A percentile compares a stretch with the other conserved stretches of the same genome.
phyloP scores from a whole-genome alignment of 2,888 invertebrate genomes.

The Nemotelus nigrinus region DNA sequence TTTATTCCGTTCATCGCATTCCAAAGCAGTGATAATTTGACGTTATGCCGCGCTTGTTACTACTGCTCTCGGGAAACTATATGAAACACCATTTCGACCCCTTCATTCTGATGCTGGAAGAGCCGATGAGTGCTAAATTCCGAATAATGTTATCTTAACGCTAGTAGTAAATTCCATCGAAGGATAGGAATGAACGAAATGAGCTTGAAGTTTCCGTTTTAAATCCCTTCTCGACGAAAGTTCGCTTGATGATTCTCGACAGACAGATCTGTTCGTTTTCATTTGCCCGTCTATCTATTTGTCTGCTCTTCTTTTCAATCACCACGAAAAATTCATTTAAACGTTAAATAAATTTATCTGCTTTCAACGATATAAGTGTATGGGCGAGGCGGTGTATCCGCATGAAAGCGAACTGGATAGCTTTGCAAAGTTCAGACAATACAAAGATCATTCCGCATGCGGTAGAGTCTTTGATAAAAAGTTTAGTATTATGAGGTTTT shows the following conservation, averaged over 20 bases:
- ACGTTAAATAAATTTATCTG: neutral
- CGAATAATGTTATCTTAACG: neutral
- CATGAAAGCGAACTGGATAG: neutral
- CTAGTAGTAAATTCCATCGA: neutral
- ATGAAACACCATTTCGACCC: too few relatives aligned
- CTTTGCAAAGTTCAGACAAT: neutral
- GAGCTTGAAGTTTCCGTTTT: neutral
- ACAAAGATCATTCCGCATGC: neutral
- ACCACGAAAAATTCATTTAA: neutral
- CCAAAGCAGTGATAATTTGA: neutral
- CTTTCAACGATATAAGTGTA: neutral
- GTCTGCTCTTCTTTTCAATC: neutral
- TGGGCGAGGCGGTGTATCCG: neutral
- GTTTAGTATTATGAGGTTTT: too few relatives aligned
- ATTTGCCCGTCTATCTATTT: neutral
- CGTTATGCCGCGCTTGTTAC: too few relatives aligned
- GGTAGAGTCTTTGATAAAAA: too few relatives aligned
- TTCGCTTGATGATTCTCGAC: too few relatives aligned
- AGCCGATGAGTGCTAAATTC: neutral
- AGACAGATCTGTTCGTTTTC: too few relatives aligned
- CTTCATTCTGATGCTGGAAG: too few relatives aligned
- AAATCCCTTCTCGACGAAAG: too few relatives aligned
- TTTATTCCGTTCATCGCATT: neutral
- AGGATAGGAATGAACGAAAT: neutral
- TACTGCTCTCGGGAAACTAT: too few relatives aligned